A percentile compares a stretch with the other conserved stretches of the same genome.
Evolutionary conservation across 2,888 invertebrate species (phyloP).

Genomic region (Leucoma salicis): DNA sequence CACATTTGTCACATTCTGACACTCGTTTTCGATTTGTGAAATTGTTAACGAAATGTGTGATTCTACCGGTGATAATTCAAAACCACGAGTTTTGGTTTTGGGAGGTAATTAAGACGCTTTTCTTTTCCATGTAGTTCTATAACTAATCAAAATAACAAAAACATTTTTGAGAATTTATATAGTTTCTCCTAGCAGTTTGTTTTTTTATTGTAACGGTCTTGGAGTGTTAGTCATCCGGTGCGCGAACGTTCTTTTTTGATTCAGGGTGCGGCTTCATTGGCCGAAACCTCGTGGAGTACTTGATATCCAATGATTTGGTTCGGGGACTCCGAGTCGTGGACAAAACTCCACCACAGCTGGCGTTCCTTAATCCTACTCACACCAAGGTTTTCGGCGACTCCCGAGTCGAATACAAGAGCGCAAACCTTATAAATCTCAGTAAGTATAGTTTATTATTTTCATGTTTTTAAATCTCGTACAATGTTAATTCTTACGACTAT

Average conservation of each 20-base stretch:
- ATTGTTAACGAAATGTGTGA: constrained; percentile 68
- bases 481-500: too few relatives aligned
- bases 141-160: too few relatives aligned
- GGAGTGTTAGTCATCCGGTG: constrained; percentile 70
- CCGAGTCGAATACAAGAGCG: constrained; percentile 93
- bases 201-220: constrained; percentile 61
- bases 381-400: constrained; percentile 87
- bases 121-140: background rate
- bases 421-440: constrained; percentile 95
- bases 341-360: constrained; percentile 96
- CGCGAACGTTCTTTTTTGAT: constrained; percentile 39
- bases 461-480: too few relatives aligned
- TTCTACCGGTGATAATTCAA: constrained; percentile 71
- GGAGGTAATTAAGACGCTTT: constrained; percentile 60
- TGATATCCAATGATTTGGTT: constrained; percentile 89
- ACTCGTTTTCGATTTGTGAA: constrained; percentile 44
- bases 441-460: constrained; percentile 50
- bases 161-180: too few relatives aligned
- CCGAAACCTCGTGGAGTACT: constrained; percentile 91
- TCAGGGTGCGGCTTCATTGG: constrained; percentile 97
- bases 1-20: constrained; percentile 46
- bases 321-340: constrained; percentile 91
- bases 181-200: too few relatives aligned
- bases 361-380: constrained; percentile 91
- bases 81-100: constrained; percentile 72